Conservation (phyloP, 2,888 invertebrate genomes). For the Vandiemenella viatica region DNA sequence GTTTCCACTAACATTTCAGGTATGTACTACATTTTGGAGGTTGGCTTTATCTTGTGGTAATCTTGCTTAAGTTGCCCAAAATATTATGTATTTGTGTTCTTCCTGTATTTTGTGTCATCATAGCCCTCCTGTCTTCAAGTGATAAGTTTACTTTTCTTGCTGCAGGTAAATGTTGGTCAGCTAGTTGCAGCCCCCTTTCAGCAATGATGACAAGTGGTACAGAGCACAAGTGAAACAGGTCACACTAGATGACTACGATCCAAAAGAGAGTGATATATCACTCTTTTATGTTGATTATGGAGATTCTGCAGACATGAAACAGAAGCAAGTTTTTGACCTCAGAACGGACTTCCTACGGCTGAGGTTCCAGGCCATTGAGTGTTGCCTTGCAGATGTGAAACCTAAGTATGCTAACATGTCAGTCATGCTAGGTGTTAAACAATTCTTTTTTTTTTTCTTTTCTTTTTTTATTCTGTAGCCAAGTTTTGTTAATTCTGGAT, state of each 20-base stretch:
- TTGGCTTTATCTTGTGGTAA: too few relatives aligned
- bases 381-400: conserved; percentile 59
- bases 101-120: too few relatives aligned
- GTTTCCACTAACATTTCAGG: too few relatives aligned
- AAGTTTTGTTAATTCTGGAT: too few relatives aligned
- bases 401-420: conserved; percentile 33
- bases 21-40: too few relatives aligned
- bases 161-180: conserved; percentile 50
- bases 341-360: conserved; percentile 58
- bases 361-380: conserved; percentile 75
- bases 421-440: too few relatives aligned
- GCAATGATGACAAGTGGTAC: conserved; percentile 73
- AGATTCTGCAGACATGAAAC: conserved; percentile 53
- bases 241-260: conserved; percentile 43
- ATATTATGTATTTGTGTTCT: too few relatives aligned
- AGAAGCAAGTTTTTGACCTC: conserved; percentile 52
- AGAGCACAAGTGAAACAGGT: conserved; percentile 54
- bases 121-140: too few relatives aligned
- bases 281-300: conserved; percentile 82
- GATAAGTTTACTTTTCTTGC: too few relatives aligned
- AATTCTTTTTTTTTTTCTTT: too few relatives aligned
- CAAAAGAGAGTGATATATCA: conserved; percentile 44
- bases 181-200: conserved; percentile 70
- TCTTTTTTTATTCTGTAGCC: too few relatives aligned
- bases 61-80: too few relatives aligned